Evolutionary conservation across 2,797 vertebrate species (phyloP), one percentile per base, ranked within the genome.

Genomic region (Austrolebias charrua): DNA sequence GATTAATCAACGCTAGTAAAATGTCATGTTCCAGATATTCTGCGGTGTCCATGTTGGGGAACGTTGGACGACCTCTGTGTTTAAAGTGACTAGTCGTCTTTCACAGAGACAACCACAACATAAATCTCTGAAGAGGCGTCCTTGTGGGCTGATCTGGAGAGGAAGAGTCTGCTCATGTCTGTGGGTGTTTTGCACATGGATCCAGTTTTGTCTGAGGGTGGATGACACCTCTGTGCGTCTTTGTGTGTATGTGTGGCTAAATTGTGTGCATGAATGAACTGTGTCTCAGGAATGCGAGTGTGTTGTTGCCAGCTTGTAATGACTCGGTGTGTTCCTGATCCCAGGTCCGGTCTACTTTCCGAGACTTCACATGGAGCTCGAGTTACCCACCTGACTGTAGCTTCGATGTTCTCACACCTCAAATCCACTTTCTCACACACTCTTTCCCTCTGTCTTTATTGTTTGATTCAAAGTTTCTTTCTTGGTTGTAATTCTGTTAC

Each of bases 301-400:
- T 28, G 62, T 67, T 79, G 82, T 79, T 56, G 51, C 62, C 29
- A 31, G 10, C 18, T 29, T 18, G 75, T 44, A 75, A 76, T 84
- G 80, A 85, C 78, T 88, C 79, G 6, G 72, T 70, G 63, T 78
- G 51, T 72, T 85, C 75, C 53, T 47, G 50, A 71, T 78, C 66
- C 76, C 75, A 62, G 82, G 78, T 86, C 80, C 84, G 77, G 79
- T 63, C 8, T 28, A 14, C 64, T 59, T 59, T 66, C 74, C 66
- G 66, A 64, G 62, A 5, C 80, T 90, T 90, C 88, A 88, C 88
- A 90, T 89, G 88, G 63, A 51, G 87, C 74, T 91, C 74, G 2
- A 28, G 81, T 91, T 90, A 85, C 89, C 28, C 29, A 67, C 63
- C 73, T 45, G 80, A 79, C 82, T 50, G 55, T 68, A 69, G 67